Base-by-base conservation (phyloP, 2,888 invertebrate species). In the Thera obeliscata region DNA sequence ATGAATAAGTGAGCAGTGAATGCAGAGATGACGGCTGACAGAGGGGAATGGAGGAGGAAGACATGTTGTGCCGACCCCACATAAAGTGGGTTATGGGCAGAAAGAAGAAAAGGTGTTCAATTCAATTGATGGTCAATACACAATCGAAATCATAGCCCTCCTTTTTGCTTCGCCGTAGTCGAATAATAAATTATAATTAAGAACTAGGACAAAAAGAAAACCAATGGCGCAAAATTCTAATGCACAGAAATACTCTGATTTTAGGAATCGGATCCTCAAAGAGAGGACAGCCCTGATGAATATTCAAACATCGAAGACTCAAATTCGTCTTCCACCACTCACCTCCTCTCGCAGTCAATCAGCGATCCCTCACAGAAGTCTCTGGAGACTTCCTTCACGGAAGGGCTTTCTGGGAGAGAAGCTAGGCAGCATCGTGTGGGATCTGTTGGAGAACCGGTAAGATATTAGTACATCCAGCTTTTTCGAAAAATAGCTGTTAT, bases 231-330 rank as follows among this genome's bases (percentile, higher is more conserved):
- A 41, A 41, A 41, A 41, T 6, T 41, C 5, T 5, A 41, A 41
- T 41, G 41, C 22, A 22, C 22, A 22, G 22, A 22, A 0, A 0
- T 7, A 41, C 41, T 41, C 2, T 9, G 8, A 2, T 50, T 64
- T 35, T 76, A 93, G 91, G 92, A 93, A 78, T 93, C 90, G 0
- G 93, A 92, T 64, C 88, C 87, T 33, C 91, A 91, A 69, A 85
- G 92, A 57, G 92, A 91, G 11, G 92, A 91, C 70, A 92, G 92
- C 69, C 87, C 90, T 0, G 92, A 93, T 48, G 91, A 91, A 43
- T 89, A 78, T 70, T 92, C 92, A 35, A 91, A 89, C 74, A 86
- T 90, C 0, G 93, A 90, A 49, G 91, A 91, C 72, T 89, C 91
- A 0, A 88, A 89, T 77, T 92, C 91, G 0, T 90, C 91, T 0